Evolutionary conservation across 2,888 invertebrate genomes (phyloP).

Genomic region (Pristionchus maxplancki): DNA sequence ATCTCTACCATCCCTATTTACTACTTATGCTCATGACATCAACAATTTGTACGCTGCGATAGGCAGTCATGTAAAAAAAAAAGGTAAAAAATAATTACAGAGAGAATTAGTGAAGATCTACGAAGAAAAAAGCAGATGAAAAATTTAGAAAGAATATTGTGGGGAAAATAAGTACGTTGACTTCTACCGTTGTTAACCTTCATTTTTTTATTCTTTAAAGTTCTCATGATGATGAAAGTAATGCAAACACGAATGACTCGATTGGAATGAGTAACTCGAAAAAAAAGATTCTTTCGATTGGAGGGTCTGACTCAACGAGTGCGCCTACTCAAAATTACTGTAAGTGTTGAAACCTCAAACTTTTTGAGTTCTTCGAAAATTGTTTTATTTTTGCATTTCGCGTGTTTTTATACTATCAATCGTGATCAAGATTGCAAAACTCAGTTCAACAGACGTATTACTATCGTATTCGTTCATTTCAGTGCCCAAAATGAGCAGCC

Average conservation of each 20-base stretch:
- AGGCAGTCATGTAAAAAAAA: background rate
- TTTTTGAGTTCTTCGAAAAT: conserved; percentile 3
- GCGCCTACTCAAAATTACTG: background rate
- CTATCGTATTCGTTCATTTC: background rate
- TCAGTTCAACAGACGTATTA: background rate
- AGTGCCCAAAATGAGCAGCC: conserved; percentile 15
- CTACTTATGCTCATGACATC: conserved; percentile 28
- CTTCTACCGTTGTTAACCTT: too few relatives aligned
- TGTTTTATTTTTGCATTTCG: background rate
- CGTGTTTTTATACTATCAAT: background rate
- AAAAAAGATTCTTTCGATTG: background rate
- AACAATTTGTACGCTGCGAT: conserved; percentile 21
- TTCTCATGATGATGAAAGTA: background rate
- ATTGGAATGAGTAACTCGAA: background rate
- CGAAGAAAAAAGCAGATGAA: too few relatives aligned
- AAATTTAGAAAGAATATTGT: too few relatives aligned
- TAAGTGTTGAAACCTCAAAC: background rate
- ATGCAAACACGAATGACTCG: background rate
- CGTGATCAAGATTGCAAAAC: background rate
- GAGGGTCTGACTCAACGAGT: background rate
- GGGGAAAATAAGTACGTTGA: too few relatives aligned
- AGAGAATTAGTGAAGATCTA: too few relatives aligned
- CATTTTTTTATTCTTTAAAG: background rate
- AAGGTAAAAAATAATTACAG: too few relatives aligned
- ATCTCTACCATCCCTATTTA: background rate